Conservation (phyloP, 1,140 invertebrate species). For the Rhopalosiphum padi region DNA sequence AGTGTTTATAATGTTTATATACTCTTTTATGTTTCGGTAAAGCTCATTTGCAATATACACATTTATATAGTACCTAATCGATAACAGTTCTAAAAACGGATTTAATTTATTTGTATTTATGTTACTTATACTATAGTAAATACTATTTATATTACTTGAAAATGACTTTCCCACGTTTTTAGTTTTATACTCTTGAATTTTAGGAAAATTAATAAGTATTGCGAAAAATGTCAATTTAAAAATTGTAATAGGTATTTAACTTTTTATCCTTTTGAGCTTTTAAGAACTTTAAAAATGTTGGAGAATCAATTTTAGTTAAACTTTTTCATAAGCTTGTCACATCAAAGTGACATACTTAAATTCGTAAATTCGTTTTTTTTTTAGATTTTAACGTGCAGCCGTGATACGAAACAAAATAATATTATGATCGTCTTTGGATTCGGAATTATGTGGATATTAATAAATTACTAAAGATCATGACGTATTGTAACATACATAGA, state of each 20-base stretch:
- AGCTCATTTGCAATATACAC: not conserved
- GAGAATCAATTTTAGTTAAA: not conserved
- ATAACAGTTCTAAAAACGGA: not conserved
- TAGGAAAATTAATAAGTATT: not conserved
- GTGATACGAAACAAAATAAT: not conserved
- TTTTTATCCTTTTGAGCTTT: not conserved
- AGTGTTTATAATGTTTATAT: no score
- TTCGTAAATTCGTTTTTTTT: not conserved
- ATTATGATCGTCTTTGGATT: not conserved
- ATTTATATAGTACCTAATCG: not conserved
- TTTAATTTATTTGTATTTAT: not conserved
- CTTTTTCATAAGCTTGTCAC: not conserved
- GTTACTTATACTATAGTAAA: no score
- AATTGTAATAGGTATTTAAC: not conserved
- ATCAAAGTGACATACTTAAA: not conserved
- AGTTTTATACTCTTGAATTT: not conserved
- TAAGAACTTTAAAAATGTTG: not conserved
- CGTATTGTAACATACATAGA: no score
- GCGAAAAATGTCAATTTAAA: not conserved
- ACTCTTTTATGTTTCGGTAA: not conserved
- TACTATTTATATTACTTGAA: no score
- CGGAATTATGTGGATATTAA: not conserved
- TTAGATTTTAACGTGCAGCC: not conserved
- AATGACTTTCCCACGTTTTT: not conserved
- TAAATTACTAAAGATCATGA: no score